Conservation (phyloP, 2,113 vertebrate genomes). For the Lynx canadensis region DNA sequence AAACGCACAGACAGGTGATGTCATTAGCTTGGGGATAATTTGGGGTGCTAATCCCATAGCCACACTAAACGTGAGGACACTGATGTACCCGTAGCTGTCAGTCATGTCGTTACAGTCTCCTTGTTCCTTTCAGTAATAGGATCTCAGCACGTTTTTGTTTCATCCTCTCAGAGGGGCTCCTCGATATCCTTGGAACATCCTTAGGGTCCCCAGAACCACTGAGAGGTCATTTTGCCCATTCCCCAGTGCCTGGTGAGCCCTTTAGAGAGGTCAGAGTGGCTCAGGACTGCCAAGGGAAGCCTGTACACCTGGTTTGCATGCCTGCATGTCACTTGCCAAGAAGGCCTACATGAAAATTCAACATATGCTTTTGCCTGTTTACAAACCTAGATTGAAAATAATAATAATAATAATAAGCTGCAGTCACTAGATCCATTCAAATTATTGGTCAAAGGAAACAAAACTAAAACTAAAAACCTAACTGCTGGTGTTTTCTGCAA, state of each 20-base stretch:
- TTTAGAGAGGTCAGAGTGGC: neutral
- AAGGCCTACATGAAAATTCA: neutral
- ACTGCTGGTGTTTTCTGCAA: neutral
- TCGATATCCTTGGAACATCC: neutral
- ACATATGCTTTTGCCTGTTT: neutral
- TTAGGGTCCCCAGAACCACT: neutral
- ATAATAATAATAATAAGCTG: neutral
- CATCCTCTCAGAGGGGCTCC: neutral
- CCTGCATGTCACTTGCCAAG: constrained; percentile 12
- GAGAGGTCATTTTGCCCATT: too few relatives aligned
- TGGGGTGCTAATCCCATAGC: neutral
- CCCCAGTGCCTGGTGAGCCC: neutral
- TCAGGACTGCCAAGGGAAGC: neutral
- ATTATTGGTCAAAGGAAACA: neutral
- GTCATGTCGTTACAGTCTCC: neutral
- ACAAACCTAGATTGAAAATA: neutral
- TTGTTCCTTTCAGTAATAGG: neutral
- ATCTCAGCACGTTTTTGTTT: neutral
- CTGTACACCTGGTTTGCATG: constrained; percentile 33
- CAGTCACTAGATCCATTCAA: neutral
- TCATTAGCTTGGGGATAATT: neutral
- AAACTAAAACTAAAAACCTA: neutral
- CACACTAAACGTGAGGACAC: neutral
- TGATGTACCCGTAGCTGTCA: neutral
- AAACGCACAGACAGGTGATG: neutral